phyloP scores from a whole-genome alignment of 2,888 invertebrate genomes.

The Agelastica alni region DNA sequence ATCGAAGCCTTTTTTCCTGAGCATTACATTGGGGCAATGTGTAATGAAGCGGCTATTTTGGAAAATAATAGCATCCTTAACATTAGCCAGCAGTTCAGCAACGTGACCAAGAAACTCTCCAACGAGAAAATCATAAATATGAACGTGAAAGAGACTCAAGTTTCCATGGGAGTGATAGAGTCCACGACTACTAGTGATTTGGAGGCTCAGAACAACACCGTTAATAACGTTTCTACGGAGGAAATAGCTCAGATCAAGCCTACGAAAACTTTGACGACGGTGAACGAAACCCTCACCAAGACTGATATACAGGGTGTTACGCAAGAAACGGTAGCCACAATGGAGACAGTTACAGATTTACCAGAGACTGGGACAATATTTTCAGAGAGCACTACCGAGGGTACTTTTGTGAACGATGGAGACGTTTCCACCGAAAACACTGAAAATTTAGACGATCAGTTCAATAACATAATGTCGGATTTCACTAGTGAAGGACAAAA shows the following conservation, averaged over 20 bases:
- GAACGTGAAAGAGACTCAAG: conserved; percentile 10
- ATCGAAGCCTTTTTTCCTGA: conserved; percentile 66
- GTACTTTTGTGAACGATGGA: conserved; percentile 17
- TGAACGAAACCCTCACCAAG: conserved; percentile 24
- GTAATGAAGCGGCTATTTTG: conserved; percentile 73
- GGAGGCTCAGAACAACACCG: not conserved
- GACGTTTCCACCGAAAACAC: conserved; percentile 34
- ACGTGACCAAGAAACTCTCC: conserved; percentile 39
- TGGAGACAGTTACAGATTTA: conserved; percentile 5
- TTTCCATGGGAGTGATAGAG: not conserved
- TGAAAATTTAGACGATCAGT: conserved; percentile 55
- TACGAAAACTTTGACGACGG: conserved; percentile 46
- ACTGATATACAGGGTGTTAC: not conserved
- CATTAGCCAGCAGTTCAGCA: conserved; percentile 58
- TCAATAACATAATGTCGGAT: conserved; percentile 61
- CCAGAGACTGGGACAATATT: not conserved
- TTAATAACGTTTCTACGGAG: not conserved
- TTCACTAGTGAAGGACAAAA: conserved; percentile 59
- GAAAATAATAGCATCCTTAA: conserved; percentile 71
- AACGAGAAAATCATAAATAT: conserved; percentile 36
- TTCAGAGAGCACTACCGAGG: conserved; percentile 8
- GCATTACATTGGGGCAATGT: conserved; percentile 76
- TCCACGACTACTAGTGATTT: not conserved
- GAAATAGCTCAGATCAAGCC: conserved; percentile 52
- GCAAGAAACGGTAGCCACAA: not conserved